Evolutionary conservation across 2,888 invertebrate species (phyloP), one percentile per base, ranked within the genome.

Genomic region (Heteromurus nitidus): DNA sequence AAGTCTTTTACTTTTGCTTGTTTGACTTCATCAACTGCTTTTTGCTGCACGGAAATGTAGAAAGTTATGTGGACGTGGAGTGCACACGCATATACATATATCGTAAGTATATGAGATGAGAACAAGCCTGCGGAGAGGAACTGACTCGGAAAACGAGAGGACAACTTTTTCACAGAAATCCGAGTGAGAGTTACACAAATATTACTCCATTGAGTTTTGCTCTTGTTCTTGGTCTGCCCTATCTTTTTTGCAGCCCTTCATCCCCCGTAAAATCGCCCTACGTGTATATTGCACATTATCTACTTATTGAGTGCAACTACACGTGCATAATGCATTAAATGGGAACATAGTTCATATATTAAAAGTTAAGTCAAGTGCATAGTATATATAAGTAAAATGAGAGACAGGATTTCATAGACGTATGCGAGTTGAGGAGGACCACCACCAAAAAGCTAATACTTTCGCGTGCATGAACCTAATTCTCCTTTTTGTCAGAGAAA

Each of bases 11-110:
- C n/a, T 47, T 69, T 11, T 42, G 20, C 70, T 70, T 70, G 24
- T 70, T 70, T 70, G 55, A 70, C 70, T 58, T 70, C 44, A 44
- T 58, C 58, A 70, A 58, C 36, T n/a, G 26, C 26, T 55, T 47
- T 16, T 47, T 36, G 36, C 13, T 36, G 36, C 36, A 36, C 36
- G 13, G 7, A 9, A 36, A 36, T 36, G 13, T 36, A n/a, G n/a
- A n/a, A n/a, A n/a, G n/a, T n/a, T n/a, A n/a, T n/a, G n/a, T n/a
- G n/a, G n/a, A n/a, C n/a, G n/a, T n/a, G n/a, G n/a, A n/a, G n/a
- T n/a, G n/a, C n/a, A n/a, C n/a, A n/a, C n/a, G n/a, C n/a, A n/a
- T n/a, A n/a, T n/a, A n/a, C n/a, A n/a, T n/a, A n/a, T n/a, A n/a
- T n/a, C n/a, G n/a, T n/a, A n/a, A n/a, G n/a, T n/a, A n/a, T n/a